Percentiles rank a stretch among this genome's conserved stretches.
phyloP scores from a whole-genome alignment of 2,797 vertebrate species.

The Sebastes paucispinis region DNA sequence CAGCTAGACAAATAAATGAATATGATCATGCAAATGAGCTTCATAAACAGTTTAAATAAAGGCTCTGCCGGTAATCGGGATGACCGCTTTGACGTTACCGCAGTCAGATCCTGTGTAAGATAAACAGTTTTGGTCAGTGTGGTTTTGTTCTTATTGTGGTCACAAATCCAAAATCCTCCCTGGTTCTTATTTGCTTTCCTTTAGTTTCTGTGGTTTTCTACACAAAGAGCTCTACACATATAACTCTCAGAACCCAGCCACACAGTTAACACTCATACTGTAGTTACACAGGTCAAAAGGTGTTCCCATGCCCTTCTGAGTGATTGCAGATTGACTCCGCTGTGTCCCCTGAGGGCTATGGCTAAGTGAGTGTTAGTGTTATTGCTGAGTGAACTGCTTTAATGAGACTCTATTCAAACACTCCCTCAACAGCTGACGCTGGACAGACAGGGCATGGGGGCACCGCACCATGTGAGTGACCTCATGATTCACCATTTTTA shows the following conservation, averaged over 20 bases:
- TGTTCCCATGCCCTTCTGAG: slow-evolving; percentile 66
- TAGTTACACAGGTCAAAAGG: slow-evolving; percentile 41
- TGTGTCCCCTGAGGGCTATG: slow-evolving; percentile 42
- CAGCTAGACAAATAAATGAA: slow-evolving; percentile 50
- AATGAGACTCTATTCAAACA: slow-evolving; percentile 62
- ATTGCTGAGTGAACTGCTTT: slow-evolving; percentile 56
- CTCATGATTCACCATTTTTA: slow-evolving; percentile 64
- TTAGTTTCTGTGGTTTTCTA: slow-evolving; percentile 37
- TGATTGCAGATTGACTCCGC: slow-evolving; percentile 50
- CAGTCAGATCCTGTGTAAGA: slow-evolving; percentile 50
- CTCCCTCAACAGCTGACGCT: slow-evolving; percentile 52
- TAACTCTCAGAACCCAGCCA: slow-evolving; percentile 10
- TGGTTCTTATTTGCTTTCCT: slow-evolving; percentile 50
- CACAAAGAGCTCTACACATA: slow-evolving; percentile 37
- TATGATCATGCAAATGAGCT: slow-evolving; percentile 48
- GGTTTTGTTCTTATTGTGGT: slow-evolving; percentile 52
- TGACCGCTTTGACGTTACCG: slow-evolving; percentile 25
- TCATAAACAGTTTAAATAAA: slow-evolving; percentile 32
- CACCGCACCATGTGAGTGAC: slow-evolving; percentile 46
- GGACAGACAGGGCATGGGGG: slow-evolving; percentile 44
- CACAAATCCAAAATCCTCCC: slow-evolving; percentile 37
- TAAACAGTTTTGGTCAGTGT: slow-evolving; percentile 42
- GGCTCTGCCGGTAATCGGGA: slow-evolving; percentile 13
- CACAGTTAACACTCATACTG: slow-evolving; percentile 47
- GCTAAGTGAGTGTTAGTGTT: slow-evolving; percentile 61